Evolutionary conservation across 2,797 vertebrate genomes (phyloP), one percentile per base, ranked within the genome.

Genomic region (Molothrus ater): DNA sequence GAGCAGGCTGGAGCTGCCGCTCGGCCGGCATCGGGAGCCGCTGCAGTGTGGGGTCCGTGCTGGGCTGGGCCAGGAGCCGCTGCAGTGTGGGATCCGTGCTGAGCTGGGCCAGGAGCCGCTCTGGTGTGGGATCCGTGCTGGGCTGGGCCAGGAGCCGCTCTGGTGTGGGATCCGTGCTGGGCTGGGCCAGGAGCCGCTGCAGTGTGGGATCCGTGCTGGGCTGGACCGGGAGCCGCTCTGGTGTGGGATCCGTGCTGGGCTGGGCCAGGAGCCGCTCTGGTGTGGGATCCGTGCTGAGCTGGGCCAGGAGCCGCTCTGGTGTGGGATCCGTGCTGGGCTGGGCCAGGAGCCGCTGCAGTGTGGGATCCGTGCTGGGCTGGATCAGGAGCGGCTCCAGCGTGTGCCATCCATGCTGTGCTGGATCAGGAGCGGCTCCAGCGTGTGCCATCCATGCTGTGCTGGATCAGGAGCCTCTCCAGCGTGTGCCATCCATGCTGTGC

Each of bases 371-470:
- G 89, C 92, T 70, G 73, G 11, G 76, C 84, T 42, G 92, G 19
- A 5, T 2, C 38, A 9, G 42, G 70, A 28, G 29, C 40, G 5
- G 20, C 17, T 90, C 26, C 28, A 6, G 69, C 3, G 28, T 56
- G 68, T 24, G 28, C 6, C 8, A 24, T 24, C 34, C 47, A 0
- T 13, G n/a, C 45, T 21, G n/a, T 0, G 25, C 25, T 48, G 65
- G 26, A 9, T 4, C 25, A 36, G 48, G 68, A 32, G 3, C 14
- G 13, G 0, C n/a, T 57, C 22, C 54, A n/a, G 54, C 6, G 20
- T n/a, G 32, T 40, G 28, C 6, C 8, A 31, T 31, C 34, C 47
- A 0, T 13, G n/a, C n/a, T 21, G n/a, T 0, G n/a, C 13, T 57
- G 93, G 28, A 3, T 5, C 28, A 51, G 68, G 36, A 21, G 31